Conservation (phyloP, 2,888 invertebrate species). For the Notodonta dromedarius region DNA sequence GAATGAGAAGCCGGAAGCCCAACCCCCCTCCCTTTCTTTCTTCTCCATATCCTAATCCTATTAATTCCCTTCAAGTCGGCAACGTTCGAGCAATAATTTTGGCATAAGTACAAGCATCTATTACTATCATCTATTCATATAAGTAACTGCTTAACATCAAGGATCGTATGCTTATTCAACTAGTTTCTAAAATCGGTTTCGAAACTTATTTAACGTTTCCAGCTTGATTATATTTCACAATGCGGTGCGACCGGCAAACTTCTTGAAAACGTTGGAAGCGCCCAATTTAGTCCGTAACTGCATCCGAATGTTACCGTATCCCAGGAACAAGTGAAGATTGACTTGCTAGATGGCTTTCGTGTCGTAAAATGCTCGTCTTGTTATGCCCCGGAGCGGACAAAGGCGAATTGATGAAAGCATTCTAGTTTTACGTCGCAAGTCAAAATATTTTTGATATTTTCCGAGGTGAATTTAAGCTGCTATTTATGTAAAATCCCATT, state of each 20-base stretch:
- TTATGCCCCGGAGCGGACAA: constrained; percentile 57
- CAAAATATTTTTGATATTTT: constrained; percentile 33
- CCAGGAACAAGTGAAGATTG: constrained; percentile 77
- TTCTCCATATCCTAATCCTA: too few species aligned
- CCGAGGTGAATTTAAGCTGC: constrained; percentile 25
- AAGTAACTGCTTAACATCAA: too few species aligned
- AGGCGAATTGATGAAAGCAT: constrained; percentile 59
- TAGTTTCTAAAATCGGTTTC: constrained; percentile 45
- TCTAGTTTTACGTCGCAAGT: constrained; percentile 49
- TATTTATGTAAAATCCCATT: constrained; percentile 21
- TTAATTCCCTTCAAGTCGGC: too few species aligned
- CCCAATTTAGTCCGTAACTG: constrained; percentile 78
- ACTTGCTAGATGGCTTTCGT: constrained; percentile 65
- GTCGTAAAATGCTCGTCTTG: constrained; percentile 74
- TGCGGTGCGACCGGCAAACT: constrained; percentile 47
- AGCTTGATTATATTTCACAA: constrained; percentile 49
- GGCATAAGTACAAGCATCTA: too few species aligned
- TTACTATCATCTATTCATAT: too few species aligned
- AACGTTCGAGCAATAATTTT: too few species aligned
- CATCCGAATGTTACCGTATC: constrained; percentile 77
- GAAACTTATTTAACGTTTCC: constrained; percentile 52
- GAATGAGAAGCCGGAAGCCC: too few species aligned
- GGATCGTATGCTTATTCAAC: constrained; percentile 18
- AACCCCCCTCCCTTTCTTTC: too few species aligned
- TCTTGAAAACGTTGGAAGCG: constrained; percentile 63